Conservation (phyloP, 2,113 vertebrate genomes). For the Xyliphius kryptos region DNA sequence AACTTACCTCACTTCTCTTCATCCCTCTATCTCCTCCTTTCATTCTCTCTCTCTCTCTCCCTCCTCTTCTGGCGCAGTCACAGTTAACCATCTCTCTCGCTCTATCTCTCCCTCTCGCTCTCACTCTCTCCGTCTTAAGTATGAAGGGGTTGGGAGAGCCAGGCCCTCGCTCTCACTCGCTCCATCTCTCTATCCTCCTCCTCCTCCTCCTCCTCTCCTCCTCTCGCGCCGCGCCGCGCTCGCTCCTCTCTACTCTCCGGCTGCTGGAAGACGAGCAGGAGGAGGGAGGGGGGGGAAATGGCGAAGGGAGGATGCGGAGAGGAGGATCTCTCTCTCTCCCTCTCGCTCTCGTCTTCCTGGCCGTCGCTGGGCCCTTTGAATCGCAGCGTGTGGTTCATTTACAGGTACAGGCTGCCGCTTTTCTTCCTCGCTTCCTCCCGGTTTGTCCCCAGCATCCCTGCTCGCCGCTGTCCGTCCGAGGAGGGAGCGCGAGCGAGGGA, state of each 20-base stretch:
- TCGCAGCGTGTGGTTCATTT: slow-evolving; percentile 89
- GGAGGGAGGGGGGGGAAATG: slow-evolving; percentile 65
- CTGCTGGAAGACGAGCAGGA: slow-evolving; percentile 70
- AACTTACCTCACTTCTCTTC: slow-evolving; percentile 1
- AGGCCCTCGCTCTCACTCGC: slow-evolving; percentile 60
- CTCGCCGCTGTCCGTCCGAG: no score
- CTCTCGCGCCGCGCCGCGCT: slow-evolving; percentile 51
- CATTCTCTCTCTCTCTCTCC: slow-evolving; percentile 35
- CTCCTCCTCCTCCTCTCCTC: slow-evolving; percentile 60
- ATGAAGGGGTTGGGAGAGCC: slow-evolving; percentile 72
- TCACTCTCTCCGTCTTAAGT: slow-evolving; percentile 70
- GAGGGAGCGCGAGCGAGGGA: no score
- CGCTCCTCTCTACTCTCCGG: slow-evolving; percentile 58
- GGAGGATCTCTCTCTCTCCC: slow-evolving; percentile 70
- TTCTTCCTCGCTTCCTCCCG: slow-evolving; percentile 45
- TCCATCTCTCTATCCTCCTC: slow-evolving; percentile 57
- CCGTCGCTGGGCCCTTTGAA: slow-evolving; percentile 81
- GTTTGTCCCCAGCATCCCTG: slow-evolving; percentile 27
- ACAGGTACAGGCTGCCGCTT: slow-evolving; percentile 71
- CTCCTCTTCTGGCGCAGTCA: slow-evolving; percentile 6
- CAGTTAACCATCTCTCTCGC: slow-evolving; percentile 30
- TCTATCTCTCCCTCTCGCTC: slow-evolving; percentile 40
- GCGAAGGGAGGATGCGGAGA: slow-evolving; percentile 70
- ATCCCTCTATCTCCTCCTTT: slow-evolving; percentile 3
- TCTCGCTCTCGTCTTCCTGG: slow-evolving; percentile 85